Base-by-base conservation (phyloP, 2,888 invertebrate species). In the Sinhomidia bicolor region DNA sequence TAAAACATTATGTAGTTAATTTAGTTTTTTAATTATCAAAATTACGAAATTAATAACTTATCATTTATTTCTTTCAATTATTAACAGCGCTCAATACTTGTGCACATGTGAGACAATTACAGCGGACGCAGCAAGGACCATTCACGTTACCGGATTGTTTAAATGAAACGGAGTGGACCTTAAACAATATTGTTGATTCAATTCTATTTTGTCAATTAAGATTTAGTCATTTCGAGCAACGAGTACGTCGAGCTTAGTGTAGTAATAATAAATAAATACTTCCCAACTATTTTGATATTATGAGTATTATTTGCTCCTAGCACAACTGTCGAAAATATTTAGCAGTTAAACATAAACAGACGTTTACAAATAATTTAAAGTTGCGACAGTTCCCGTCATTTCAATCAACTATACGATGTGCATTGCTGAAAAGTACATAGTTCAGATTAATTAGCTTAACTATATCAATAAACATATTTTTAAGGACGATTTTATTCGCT, bases 101-200 rank as follows among this genome's bases (percentile, higher is more conserved):
- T 81, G 92, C 92, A n/a, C 90, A 91, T 36, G 91, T 92, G 5
- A 81, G 91, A 20, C 89, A 91, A 65, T 88, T 92, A 0, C 91
- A 91, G 36, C 82, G 92, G 23, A 92, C 90, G 20, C 92, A 91
- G 51, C 92, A 92, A 76, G 92, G 92, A 12, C 92, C 92, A 23
- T 92, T 92, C 74, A 91, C 91, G 14, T 82, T 92, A 14, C 89
- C 90, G 17, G 92, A 92, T 71, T 91, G 91, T 80, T 83, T 92
- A 1, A 89, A 88, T 41, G 90, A 91, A 79, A 80, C 81, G 0
- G 91, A 92, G 29, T 92, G 91, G 91, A 91, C 47, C n/a, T 65
- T 90, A 29, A 26, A 32, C 9, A 89, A 91, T 32, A 91, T 92
- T 60, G 36, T 92, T 41, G 90, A 92, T 62, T 88, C 91, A 3